Base-by-base conservation (phyloP, 92 coral and sea anemone species). In the Anthopleura xanthogrammica region DNA sequence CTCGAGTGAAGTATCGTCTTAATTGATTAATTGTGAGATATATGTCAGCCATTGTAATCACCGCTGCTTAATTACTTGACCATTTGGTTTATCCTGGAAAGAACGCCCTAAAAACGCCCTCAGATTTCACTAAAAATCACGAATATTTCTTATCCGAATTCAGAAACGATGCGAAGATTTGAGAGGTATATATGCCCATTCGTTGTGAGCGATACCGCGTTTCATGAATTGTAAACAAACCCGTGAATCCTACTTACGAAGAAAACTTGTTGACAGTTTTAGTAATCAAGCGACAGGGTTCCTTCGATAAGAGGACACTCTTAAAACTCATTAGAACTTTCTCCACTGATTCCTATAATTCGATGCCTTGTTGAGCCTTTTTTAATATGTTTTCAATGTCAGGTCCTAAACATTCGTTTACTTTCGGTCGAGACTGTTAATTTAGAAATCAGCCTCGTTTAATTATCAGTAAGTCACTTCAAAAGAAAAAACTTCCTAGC, bases 11-110 rank as follows among this genome's bases (percentile, higher is more conserved):
- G 83, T 85, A 85, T 85, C 75, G 46, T 48, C 83, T 77, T 86
- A 86, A 89, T 89, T 89, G 87, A 89, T 89, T 86, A 87, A 89
- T 89, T 89, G 92, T 85, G 91, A 93, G 86, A 83, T 90, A 89
- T 82, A 83, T 88, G 90, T 83, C 79, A 77, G 80, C 57, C 80
- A 86, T 85, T 86, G 91, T 91, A 29, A 52, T 70, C 75, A 86
- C 84, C 85, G 86, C 82, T 52, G 57, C 85, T 86, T 88, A 86
- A 92, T 92, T 92, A 84, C 89, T 83, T 57, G 56, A 54, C 58
- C 64, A 91, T 90, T 92, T 93, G 91, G 89, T 87, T 92, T 89
- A 74, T 74, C 52, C 52, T 52, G 79, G 71, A 43, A 72, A 80
- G 74, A 85, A 85, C 98, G 98, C 93, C 94, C 86, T 82, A 83